Base-by-base conservation (phyloP, 2,113 vertebrate species). In the Oryzias curvinotus region DNA sequence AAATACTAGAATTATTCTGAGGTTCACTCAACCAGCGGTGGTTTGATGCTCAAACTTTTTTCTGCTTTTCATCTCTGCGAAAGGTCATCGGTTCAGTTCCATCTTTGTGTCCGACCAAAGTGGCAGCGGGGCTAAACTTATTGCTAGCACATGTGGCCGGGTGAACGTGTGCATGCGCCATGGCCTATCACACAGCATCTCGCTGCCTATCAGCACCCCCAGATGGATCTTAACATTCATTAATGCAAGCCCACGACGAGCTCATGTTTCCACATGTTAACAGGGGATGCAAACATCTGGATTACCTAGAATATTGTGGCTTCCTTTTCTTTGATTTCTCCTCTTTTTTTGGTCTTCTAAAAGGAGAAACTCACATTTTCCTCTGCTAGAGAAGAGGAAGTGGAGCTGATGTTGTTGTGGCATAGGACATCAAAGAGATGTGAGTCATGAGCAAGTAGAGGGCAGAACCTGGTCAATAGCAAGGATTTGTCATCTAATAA, bases 141-240 rank as follows among this genome's bases (percentile, higher is more conserved):
- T 89, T 85, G 78, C 78, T 77, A 80, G 71, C 89, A 90, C 79
- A 90, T 91, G 85, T 85, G 86, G 83, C 84, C 83, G 58, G 77
- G 80, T 76, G 82, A 84, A 68, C 52, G 69, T 75, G 75, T 80
- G 57, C 62, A 61, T 74, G 68, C 41, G 63, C 76, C 72, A 62
- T 46, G 60, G 66, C 81, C 75, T 68, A 83, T 86, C 71, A 68
- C 65, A 62, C 66, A 42, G 47, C 57, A 71, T 74, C 71, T 51
- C 67, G 57, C 28, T 48, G 18, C 65, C 68, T 72, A 79, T 80
- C 78, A 77, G 61, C 62, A 57, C 54, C 53, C 50, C 58, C n/a
- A 62, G 47, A 77, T 80, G 65, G 78, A 80, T 75, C 71, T 83
- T 64, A 19, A 62, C 77, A 77, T 80, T 85, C 82, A 89, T 91